These are phyloP conservation scores for Mirza zaza DNA, from an alignment of 2,113 vertebrate genomes.

Conservation along the genomic window DNA sequence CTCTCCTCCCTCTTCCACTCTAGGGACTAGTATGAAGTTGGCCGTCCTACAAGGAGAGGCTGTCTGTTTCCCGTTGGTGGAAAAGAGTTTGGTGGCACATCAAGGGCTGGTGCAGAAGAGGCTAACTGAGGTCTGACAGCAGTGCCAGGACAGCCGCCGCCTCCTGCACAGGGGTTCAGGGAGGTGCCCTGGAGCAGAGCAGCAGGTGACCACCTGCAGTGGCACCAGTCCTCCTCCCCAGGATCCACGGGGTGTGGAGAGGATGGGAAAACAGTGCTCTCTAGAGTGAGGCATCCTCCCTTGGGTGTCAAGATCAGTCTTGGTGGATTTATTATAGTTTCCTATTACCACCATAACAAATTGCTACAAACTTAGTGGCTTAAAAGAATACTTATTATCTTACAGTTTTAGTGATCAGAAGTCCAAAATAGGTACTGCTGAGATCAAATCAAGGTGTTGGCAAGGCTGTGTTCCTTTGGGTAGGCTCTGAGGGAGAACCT, in stretches of 20 bases:
- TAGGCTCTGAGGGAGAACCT: not conserved
- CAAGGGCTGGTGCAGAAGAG: not conserved
- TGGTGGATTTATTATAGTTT: not conserved
- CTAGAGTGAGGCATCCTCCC: fast-evolving
- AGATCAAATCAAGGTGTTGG: not conserved
- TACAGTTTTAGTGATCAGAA: not conserved
- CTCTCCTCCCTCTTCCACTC: not conserved
- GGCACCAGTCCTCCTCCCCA: not conserved
- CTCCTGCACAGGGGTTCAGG: fast-evolving
- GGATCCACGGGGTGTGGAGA: not conserved
- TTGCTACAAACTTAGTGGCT: not conserved
- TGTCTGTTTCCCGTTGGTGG: not conserved
- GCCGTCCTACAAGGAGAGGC: not conserved
- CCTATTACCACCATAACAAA: not conserved
- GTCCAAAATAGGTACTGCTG: not conserved
- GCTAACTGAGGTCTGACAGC: not conserved
- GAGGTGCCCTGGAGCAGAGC: not conserved
- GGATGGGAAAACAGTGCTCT: not conserved
- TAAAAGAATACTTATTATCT: not conserved
- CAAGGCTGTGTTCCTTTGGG: not conserved
- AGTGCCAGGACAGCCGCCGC: too few species aligned
- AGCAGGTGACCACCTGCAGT: not conserved
- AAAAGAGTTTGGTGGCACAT: not conserved
- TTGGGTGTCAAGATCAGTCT: not conserved
- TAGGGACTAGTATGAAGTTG: not conserved